Conservation (phyloP, 2,113 vertebrate species). For the Casuarius casuarius region DNA sequence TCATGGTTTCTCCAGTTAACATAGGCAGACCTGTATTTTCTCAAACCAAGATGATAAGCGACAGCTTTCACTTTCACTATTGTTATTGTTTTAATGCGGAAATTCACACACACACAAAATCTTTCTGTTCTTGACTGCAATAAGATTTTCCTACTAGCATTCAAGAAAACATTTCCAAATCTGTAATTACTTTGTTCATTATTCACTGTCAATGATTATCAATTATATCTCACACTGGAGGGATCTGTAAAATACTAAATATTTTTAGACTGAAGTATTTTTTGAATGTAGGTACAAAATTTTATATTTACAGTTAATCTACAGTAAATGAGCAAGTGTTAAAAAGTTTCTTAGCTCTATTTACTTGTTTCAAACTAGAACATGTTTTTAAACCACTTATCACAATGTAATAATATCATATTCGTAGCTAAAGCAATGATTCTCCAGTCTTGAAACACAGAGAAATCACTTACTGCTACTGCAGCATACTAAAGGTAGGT, state of each 20-base stretch:
- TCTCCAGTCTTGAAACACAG: background rate
- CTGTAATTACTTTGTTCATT: constrained; percentile 18
- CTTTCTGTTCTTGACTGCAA: background rate
- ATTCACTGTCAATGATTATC: background rate
- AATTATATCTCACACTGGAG: background rate
- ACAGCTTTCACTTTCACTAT: background rate
- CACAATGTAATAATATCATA: background rate
- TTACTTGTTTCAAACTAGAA: background rate
- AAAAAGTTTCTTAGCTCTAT: background rate
- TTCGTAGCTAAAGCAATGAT: background rate
- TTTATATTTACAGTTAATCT: background rate
- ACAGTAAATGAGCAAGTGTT: background rate
- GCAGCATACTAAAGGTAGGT: background rate
- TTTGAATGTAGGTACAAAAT: background rate
- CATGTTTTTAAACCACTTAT: background rate
- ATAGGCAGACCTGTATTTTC: background rate
- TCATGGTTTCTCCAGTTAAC: background rate
- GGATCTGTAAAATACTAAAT: background rate
- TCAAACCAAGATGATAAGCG: background rate
- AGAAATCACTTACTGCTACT: background rate
- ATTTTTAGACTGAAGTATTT: background rate
- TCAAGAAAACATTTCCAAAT: background rate
- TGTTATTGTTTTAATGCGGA: background rate
- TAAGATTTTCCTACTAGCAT: background rate
- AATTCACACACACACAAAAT: background rate